A percentile compares a stretch with the other conserved stretches of the same genome.
Evolutionary conservation across 2,888 invertebrate genomes (phyloP).

Genomic region (Drosophila pullipes): DNA sequence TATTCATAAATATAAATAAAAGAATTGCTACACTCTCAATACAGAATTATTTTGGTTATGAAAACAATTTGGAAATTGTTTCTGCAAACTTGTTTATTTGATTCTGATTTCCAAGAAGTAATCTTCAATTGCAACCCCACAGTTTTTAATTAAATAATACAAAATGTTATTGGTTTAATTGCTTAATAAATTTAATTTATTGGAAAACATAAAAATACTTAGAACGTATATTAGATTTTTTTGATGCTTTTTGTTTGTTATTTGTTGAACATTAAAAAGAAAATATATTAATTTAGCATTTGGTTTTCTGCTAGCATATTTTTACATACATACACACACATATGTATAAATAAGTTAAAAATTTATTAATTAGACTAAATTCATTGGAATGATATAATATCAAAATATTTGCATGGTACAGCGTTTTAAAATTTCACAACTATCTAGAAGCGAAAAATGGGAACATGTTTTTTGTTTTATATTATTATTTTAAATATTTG

Average conservation of each 20-base stretch:
- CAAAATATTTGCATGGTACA: slow-evolving; percentile 81
- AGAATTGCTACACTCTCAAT: not conserved
- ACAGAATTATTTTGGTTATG: not conserved
- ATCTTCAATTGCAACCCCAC: not conserved
- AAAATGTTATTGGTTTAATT: slow-evolving; percentile 40
- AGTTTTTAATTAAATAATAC: slow-evolving; percentile 3
- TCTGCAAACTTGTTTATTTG: not conserved
- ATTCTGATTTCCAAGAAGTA: not conserved
- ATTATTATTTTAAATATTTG: slow-evolving; percentile 7
- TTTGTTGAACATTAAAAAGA: slow-evolving; percentile 80
- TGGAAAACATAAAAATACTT: slow-evolving; percentile 82
- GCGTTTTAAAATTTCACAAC: slow-evolving; percentile 79
- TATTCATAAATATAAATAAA: not conserved
- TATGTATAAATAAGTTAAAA: slow-evolving; percentile 82
- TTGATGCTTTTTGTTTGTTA: slow-evolving; percentile 44
- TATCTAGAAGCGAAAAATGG: slow-evolving; percentile 79
- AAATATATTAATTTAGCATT: slow-evolving; percentile 73
- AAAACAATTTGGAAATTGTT: not conserved
- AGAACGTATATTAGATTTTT: slow-evolving; percentile 59
- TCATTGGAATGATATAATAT: slow-evolving; percentile 85
- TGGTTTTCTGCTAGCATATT: slow-evolving; percentile 21
- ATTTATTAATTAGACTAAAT: slow-evolving; percentile 83
- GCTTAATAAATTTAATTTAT: slow-evolving; percentile 82
- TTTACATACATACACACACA: slow-evolving; percentile 57
- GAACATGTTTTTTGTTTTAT: slow-evolving; percentile 52